Base-by-base conservation (phyloP, 2,888 invertebrate genomes). In the Netelia fuscicornis region DNA sequence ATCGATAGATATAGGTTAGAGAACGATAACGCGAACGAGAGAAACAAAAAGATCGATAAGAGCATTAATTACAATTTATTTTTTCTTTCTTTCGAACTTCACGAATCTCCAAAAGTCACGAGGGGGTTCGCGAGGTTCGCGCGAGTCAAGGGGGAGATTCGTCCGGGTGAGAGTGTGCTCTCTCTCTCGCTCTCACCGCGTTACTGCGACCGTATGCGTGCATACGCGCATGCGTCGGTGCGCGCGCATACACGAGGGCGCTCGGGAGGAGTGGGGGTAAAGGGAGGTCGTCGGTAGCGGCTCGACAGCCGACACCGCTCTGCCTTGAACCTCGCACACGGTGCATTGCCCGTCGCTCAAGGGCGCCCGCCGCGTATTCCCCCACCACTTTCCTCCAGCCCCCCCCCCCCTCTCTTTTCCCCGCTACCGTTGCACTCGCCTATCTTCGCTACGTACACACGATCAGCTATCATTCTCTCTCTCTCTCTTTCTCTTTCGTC, bases 281-380 rank as follows among this genome's bases (percentile, higher is more conserved):
- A 79, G 86, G 70, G 87, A 76, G 86, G 85, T 74, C 60, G 86
- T 81, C 70, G 87, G 89, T 78, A 88, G 89, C 89, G 89, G 88
- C 90, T 90, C 88, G 90, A 89, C 91, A 90, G 91, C 91, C 90
- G 90, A 88, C 90, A 90, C 83, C 91, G 93, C 91, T 93, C 93
- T 93, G 93, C 93, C 93, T 93, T 93, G 93, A 93, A 93, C 93
- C 93, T 93, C 93, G 91, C 93, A 91, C 91, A 88, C 93, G 92
- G 93, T 93, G 93, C 93, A 93, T 93, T 93, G 93, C 92, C 93
- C 93, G 93, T 93, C 92, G 93, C 93, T 93, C 93, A 93, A 93
- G 93, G 93, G 93, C 93, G 93, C 92, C 92, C 93, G 92, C 90
- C 90, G 91, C 90, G 86, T 87, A 87, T 90, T 85, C 89, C 83